Conservation (phyloP, 2,113 vertebrate genomes). For the Tretioscincus oriximinensis region DNA sequence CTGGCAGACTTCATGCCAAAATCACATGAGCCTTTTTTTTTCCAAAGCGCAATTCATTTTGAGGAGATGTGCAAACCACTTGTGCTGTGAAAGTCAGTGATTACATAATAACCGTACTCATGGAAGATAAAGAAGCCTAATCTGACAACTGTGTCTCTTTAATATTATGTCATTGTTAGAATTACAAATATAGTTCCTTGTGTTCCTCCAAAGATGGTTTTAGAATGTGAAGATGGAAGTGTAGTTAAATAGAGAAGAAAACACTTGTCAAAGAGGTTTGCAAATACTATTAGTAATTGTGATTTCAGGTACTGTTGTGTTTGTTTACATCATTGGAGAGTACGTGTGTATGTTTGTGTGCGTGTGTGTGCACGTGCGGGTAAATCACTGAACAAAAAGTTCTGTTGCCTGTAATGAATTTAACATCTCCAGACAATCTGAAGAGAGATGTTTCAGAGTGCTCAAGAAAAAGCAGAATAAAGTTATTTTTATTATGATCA, state of each 20-base stretch:
- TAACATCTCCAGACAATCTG: conserved; percentile 5
- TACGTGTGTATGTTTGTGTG: not conserved
- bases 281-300: conserved; percentile 6
- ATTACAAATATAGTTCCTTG: not conserved
- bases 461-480: not conserved
- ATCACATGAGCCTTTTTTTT: not conserved
- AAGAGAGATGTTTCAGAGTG: not conserved
- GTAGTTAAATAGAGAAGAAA: conserved; percentile 15
- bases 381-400: not conserved
- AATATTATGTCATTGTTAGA: not conserved
- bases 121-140: not conserved
- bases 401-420: not conserved
- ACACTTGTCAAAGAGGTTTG: conserved; percentile 18
- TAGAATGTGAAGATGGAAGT: not conserved
- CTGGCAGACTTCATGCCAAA: not conserved
- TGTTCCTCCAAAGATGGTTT: not conserved
- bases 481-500: conserved; percentile 3
- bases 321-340: not conserved
- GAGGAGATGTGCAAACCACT: not conserved
- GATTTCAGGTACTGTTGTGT: not conserved
- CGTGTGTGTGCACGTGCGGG: not conserved
- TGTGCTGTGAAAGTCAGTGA: not conserved
- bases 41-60: not conserved
- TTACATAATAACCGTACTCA: conserved; percentile 11
- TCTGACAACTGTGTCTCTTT: not conserved